Conservation (phyloP, 2,797 vertebrate genomes). For the Bovichtus diacanthus region DNA sequence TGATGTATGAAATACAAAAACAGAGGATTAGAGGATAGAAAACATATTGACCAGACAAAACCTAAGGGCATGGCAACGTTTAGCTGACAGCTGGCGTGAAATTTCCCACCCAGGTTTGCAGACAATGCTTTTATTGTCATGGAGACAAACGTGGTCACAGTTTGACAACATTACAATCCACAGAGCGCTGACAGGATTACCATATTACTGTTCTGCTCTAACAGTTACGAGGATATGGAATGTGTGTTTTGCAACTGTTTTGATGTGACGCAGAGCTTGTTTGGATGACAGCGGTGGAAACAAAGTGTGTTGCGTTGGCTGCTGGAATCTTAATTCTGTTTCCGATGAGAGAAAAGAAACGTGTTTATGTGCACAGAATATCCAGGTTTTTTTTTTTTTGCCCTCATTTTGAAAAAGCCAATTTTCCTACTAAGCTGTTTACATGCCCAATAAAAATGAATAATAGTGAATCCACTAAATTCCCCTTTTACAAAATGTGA, state of each 20-base stretch:
- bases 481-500: not conserved
- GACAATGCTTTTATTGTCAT: slow-evolving; percentile 25
- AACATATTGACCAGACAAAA: not conserved
- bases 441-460: no score
- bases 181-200: slow-evolving; percentile 57
- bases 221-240: slow-evolving; percentile 35
- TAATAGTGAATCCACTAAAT: no score
- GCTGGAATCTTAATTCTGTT: slow-evolving; percentile 9
- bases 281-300: not conserved
- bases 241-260: slow-evolving; percentile 24
- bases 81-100: slow-evolving; percentile 14
- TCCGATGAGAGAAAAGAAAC: not conserved
- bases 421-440: no score
- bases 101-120: slow-evolving; percentile 27
- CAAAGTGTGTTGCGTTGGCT: not conserved
- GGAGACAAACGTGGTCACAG: slow-evolving; percentile 36
- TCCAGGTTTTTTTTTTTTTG: no score
- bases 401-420: no score
- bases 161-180: slow-evolving; percentile 46
- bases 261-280: slow-evolving; percentile 37
- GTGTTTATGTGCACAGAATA: no score
- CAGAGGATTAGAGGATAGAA: not conserved
- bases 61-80: not conserved
- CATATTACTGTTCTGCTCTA: slow-evolving; percentile 27
- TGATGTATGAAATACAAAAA: not conserved